Conservation (phyloP, 2,888 invertebrate species). For the Drosophila emarginata region DNA sequence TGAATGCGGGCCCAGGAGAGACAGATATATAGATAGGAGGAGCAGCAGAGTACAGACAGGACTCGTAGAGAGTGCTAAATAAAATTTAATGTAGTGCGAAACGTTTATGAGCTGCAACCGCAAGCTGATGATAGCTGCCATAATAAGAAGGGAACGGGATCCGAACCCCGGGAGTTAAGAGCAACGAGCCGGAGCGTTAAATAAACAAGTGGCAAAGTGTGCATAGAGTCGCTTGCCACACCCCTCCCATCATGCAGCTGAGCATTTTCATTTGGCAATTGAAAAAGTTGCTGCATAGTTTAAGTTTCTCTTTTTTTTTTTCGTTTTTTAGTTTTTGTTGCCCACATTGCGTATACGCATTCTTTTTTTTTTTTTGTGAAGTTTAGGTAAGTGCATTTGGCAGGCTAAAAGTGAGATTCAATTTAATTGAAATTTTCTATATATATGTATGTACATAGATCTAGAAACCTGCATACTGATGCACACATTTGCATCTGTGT, state of each 20-base stretch:
- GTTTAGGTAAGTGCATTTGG: conserved; percentile 38
- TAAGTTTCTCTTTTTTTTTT: conserved; percentile 25
- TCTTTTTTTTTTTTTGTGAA: conserved; percentile 20
- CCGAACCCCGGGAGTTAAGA: conserved; percentile 12
- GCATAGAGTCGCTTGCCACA: conserved; percentile 41
- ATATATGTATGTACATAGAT: conserved; percentile 10
- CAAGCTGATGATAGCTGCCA: conserved; percentile 55
- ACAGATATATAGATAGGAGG: conserved; percentile 1
- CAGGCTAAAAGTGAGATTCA: conserved; percentile 30
- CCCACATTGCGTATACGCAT: conserved; percentile 51
- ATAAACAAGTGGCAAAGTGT: conserved; percentile 74
- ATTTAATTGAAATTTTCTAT: conserved; percentile 50
- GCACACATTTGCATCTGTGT: not conserved
- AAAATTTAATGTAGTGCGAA: conserved; percentile 77
- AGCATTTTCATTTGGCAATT: conserved; percentile 58
- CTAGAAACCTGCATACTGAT: not conserved
- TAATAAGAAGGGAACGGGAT: conserved; percentile 10
- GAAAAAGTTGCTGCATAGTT: conserved; percentile 55
- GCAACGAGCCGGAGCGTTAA: conserved; percentile 70
- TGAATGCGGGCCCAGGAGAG: conserved; percentile 60
- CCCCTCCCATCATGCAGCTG: conserved; percentile 5
- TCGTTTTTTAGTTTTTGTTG: conserved; percentile 16
- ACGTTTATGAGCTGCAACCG: conserved; percentile 77
- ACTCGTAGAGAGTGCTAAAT: conserved; percentile 58
- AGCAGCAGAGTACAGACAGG: not conserved